phyloP scores from a whole-genome alignment of 2,888 invertebrate genomes.

The Drosophila suboccidentalis region DNA sequence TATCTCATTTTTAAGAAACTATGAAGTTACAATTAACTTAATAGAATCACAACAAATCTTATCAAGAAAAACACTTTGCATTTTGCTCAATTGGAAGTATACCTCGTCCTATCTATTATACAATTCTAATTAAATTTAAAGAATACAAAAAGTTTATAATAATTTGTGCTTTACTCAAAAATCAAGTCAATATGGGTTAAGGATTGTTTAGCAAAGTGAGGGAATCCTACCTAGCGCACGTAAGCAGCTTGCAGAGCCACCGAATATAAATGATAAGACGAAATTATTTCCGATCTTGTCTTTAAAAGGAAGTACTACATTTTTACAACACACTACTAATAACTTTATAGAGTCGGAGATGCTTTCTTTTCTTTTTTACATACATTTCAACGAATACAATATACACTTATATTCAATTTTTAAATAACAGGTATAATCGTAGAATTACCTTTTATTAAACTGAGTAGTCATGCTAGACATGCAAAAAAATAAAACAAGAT shows the following conservation, averaged over 20 bases:
- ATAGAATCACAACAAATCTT: neutral
- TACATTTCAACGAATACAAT: too few species aligned
- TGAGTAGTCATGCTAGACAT: conserved; percentile 5
- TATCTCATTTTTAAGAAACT: conserved; percentile 7
- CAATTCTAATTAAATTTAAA: neutral
- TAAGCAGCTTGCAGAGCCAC: too few species aligned
- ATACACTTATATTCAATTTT: too few species aligned
- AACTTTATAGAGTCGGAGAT: too few species aligned
- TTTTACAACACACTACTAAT: too few species aligned
- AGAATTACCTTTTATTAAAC: neutral
- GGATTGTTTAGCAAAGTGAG: neutral
- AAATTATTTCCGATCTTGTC: too few species aligned
- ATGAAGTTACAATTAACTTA: conserved; percentile 5
- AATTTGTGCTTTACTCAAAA: too few species aligned
- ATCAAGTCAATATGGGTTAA: neutral
- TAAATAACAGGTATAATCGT: too few species aligned
- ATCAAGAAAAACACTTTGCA: neutral
- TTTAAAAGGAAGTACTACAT: neutral
- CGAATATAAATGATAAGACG: too few species aligned
- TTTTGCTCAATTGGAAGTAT: neutral
- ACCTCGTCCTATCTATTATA: neutral
- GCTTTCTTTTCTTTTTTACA: neutral
- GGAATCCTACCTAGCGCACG: neutral
- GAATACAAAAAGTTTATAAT: neutral
- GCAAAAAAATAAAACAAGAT: neutral